phyloP scores from a whole-genome alignment of 2,113 vertebrate species.

The Tragelaphus buxtoni region DNA sequence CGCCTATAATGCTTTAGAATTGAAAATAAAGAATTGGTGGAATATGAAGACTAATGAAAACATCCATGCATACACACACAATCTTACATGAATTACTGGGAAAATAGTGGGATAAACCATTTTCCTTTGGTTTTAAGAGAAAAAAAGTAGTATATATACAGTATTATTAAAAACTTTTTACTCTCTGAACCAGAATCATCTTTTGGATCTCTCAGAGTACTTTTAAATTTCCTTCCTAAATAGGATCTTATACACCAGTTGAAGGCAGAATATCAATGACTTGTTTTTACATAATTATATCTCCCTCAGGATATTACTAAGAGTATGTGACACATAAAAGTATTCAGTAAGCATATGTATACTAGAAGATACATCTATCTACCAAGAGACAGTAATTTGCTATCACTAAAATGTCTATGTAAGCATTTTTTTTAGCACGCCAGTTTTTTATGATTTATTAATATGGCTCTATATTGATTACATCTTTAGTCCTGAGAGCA shows the following conservation, averaged over 20 bases:
- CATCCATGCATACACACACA: not conserved
- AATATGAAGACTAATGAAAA: constrained; percentile 22
- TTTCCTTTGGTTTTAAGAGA: not conserved
- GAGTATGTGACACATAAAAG: not conserved
- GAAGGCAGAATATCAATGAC: not conserved
- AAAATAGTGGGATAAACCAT: not conserved
- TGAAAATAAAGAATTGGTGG: constrained; percentile 7
- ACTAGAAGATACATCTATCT: not conserved
- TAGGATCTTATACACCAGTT: not conserved
- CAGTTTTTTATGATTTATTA: not conserved
- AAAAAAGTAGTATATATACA: not conserved
- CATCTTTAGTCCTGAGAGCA: not conserved
- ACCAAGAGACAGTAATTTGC: not conserved
- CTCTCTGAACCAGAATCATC: not conserved
- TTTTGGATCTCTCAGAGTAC: not conserved
- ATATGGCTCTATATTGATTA: not conserved
- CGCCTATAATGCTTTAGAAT: constrained; percentile 7
- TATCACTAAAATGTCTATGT: not conserved
- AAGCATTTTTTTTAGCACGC: not conserved
- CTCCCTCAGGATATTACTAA: not conserved
- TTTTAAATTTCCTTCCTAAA: not conserved
- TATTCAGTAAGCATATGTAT: not conserved
- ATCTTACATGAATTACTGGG: not conserved
- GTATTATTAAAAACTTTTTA: not conserved
- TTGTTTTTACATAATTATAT: not conserved